phyloP scores from a whole-genome alignment of 1,140 invertebrate species.

The Drosophila repletoides region DNA sequence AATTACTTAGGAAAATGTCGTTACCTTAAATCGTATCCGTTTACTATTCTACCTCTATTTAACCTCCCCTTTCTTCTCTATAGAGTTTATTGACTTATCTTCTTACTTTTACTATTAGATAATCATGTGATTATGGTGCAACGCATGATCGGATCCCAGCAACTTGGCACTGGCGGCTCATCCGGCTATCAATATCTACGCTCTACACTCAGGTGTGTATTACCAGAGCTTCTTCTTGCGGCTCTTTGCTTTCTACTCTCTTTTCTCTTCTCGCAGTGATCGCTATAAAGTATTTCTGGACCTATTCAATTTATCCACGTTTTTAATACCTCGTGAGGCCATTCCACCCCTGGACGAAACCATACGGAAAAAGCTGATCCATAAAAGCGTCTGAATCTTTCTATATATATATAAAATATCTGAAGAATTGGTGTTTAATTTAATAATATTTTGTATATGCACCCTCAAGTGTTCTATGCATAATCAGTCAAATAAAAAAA shows the following conservation, averaged over 20 bases:
- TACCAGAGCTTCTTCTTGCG: constrained; percentile 15
- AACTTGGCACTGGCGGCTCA: constrained; percentile 97
- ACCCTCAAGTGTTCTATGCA: no score
- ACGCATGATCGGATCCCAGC: constrained; percentile 98
- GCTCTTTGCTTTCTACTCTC: neutral
- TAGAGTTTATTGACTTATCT: constrained; percentile 7
- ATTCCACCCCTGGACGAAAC: constrained; percentile 93
- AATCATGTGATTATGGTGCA: constrained; percentile 99
- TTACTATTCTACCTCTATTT: no score
- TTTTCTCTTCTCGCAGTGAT: constrained; percentile 87
- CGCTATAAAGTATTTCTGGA: constrained; percentile 99
- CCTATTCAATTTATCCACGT: constrained; percentile 98
- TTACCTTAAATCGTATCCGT: no score
- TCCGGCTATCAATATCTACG: constrained; percentile 99
- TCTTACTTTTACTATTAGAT: constrained; percentile 85
- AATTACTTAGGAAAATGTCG: no score
- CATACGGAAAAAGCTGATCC: constrained; percentile 83
- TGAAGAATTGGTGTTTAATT: no score
- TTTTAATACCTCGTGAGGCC: constrained; percentile 94
- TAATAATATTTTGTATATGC: no score
- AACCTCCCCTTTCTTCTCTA: neutral
- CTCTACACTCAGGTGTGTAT: constrained; percentile 95
- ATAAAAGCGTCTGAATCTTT: constrained; percentile 52
- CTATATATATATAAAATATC: no score
- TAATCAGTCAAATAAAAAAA: neutral